Base-by-base conservation (phyloP, 2,888 invertebrate species). In the Bruchidius siliquastri region DNA sequence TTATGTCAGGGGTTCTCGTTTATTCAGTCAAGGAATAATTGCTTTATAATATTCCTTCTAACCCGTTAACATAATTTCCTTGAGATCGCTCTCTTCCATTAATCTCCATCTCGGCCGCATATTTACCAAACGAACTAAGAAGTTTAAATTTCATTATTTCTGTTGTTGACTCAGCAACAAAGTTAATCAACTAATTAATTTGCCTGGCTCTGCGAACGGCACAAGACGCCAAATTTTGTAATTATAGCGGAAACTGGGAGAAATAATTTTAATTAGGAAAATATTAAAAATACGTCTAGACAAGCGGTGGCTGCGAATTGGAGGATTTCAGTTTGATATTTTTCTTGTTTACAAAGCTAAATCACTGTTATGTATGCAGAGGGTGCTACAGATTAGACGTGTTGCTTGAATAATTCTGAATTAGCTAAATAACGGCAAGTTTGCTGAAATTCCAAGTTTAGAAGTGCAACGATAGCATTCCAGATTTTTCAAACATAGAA, bases 91-190 rank as follows among this genome's bases (percentile, higher is more conserved):
- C 18, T 49, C 49, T 13, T 49, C 49, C 10, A 49, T 49, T 49
- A 49, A 49, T 49, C 49, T 49, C 18, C 49, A 18, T 49, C 49
- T 49, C 49, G 49, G 49, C 49, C 49, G 49, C 49, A 22, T 68
- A 21, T 68, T 68, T 67, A 68, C 69, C 70, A 70, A 73, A 67
- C 68, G 68, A 68, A 68, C 68, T 68, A 72, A 74, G 72, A 74
- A 32, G 69, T 74, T 72, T 74, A 72, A 74, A 71, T 71, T 69
- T 71, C 68, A 72, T 74, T 74, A 74, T 66, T 72, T 72, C 74
- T 69, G 72, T 72, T 72, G 72, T 74, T 72, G 72, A 72, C 70
- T 68, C 22, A 68, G 22, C 21, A 68, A 68, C 68, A 21, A 21
- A 22, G 22, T 68, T 68, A 68, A 68, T 68, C 22, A 68, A 68